phyloP scores from a whole-genome alignment of 2,797 vertebrate species.

The Danio jaintianensis region DNA sequence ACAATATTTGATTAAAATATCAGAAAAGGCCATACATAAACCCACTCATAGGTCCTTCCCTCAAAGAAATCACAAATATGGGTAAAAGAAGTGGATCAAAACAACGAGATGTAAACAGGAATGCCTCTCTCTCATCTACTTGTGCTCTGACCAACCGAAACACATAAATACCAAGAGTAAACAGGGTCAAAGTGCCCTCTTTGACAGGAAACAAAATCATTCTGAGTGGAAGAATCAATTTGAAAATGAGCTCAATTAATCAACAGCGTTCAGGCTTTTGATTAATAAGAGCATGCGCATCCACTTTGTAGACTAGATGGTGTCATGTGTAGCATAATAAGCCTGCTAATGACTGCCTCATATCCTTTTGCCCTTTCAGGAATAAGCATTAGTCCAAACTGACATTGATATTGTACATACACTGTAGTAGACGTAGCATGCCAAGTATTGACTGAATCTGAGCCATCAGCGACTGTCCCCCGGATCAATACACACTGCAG shows the following conservation, averaged over 20 bases:
- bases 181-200: conserved; percentile 3
- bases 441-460: conserved; percentile 47
- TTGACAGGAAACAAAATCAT: conserved; percentile 1
- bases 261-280: neutral
- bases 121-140: too few species aligned
- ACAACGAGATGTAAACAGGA: too few species aligned
- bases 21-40: too few species aligned
- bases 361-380: conserved; percentile 36
- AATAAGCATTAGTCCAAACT: conserved; percentile 52
- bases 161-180: too few species aligned
- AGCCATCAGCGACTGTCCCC: conserved; percentile 36
- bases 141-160: too few species aligned
- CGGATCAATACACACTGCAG: conserved; percentile 54
- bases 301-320: conserved; percentile 12
- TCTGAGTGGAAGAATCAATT: neutral
- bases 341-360: conserved; percentile 42
- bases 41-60: too few species aligned
- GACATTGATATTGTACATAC: conserved; percentile 50
- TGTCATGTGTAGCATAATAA: conserved; percentile 35
- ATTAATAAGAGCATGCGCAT: conserved; percentile 27
- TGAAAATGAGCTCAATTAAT: conserved; percentile 14
- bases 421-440: conserved; percentile 32
- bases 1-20: too few species aligned
- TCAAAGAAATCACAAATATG: too few species aligned
- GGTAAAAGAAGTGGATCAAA: too few species aligned